Base-by-base conservation (phyloP, 2,888 invertebrate species). In the Holacanthella duospinosa region DNA sequence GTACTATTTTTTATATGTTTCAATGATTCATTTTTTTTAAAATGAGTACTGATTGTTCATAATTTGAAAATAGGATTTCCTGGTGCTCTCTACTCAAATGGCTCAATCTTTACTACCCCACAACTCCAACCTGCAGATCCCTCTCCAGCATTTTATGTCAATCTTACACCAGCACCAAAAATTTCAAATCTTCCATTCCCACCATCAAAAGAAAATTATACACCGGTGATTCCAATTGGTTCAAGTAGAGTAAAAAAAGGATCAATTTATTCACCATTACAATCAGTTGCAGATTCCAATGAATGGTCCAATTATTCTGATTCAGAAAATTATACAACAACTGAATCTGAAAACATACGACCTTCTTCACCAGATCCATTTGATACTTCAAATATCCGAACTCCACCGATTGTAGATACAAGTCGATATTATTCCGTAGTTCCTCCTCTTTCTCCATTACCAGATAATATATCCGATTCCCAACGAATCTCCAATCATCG, bases 351-450 rank as follows among this genome's bases (percentile, higher is more conserved):
- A 19, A 66, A 66, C 27, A 62, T 65, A 29, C 65, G 61, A 36
- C 55, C 65, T 16, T 26, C 64, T 2, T 72, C 74, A 26, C 77
- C 77, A 9, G 86, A 87, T 78, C 86, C 86, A 0, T 86, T 87
- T 70, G 86, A 87, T 71, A 87, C 86, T 0, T 84, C 83, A 0
- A 71, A 67, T 60, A 60, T 69, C 36, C 29, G 68, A 2, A 73
- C 74, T 0, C 75, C 75, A 2, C 76, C 76, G 3, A 73, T 74
- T 2, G 72, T 57, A 44, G 25, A 56, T 9, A 64, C 67, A 59
- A 60, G 59, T 24, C 44, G 66, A 2, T 72, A 72, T 62, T 72
- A 72, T 53, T 72, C 72, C 2, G 64, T 66, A 24, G 72, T 72
- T 28, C 72, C 72, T 16, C 62, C 62, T 24, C 57, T 61, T 6